phyloP scores from a whole-genome alignment of 2,113 vertebrate species.

The Sylvietta virens region DNA sequence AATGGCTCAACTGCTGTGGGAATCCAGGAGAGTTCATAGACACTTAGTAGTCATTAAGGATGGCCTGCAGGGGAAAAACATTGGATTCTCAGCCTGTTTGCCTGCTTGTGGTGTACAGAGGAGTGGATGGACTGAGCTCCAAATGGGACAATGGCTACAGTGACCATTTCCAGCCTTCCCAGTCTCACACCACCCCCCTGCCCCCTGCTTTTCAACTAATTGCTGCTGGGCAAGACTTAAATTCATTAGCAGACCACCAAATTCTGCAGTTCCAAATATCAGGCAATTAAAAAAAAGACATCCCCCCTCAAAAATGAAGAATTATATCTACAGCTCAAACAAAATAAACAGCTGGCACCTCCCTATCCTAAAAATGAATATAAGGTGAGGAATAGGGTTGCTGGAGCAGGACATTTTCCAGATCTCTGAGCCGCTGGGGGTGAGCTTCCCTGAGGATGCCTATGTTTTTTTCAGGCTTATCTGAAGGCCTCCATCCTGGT shows the following conservation, averaged over 20 bases:
- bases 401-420: not conserved
- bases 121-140: not conserved
- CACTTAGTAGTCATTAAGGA: not conserved
- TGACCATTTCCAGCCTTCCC: not conserved
- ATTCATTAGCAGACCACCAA: not conserved
- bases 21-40: not conserved
- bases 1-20: not conserved
- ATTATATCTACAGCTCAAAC: not conserved
- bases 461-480: constrained; percentile 63
- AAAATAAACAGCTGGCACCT: not conserved
- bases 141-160: not conserved
- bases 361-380: not conserved
- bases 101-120: not conserved
- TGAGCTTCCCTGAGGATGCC: not conserved
- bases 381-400: not conserved
- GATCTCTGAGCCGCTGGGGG: not conserved
- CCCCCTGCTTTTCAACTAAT: not conserved
- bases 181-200: not conserved
- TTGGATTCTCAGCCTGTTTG: not conserved
- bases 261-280: not conserved
- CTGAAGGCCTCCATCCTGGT: constrained; percentile 79
- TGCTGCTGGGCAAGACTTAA: not conserved
- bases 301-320: not conserved
- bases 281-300: no score
- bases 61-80: not conserved